Evolutionary conservation across 1,140 invertebrate species (phyloP), one percentile per base, ranked within the genome.

Genomic region (Phthorimaea operculella): DNA sequence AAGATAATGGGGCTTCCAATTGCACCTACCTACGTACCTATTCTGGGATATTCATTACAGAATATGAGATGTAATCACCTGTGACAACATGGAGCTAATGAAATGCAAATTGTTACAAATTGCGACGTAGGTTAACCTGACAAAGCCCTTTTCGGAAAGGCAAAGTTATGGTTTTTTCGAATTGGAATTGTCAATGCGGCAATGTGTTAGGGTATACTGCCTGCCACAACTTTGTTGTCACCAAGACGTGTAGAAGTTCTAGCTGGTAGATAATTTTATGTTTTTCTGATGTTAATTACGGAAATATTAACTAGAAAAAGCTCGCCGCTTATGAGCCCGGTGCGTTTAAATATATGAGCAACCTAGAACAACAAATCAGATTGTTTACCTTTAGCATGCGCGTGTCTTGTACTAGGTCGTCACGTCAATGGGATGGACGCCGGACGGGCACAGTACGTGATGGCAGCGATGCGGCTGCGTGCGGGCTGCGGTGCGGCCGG

Each of bases 121-220:
- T 39, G 36, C 36, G n/a, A 39, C 36, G 36, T 39, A 39, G 36
- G 36, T 39, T 39, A 39, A 39, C 36, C 36, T 39, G 36, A 39
- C 36, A 39, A 39, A 39, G 36, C 36, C 36, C 36, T 39, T 39
- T 39, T 39, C n/a, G 36, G 36, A 39, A 12, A 2, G 36, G 8
- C 8, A 39, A 39, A 39, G 36, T 39, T 39, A 39, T 39, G 36
- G 36, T 39, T 39, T 39, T 39, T 39, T 39, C 44, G 44, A 16
- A 47, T 47, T 47, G 44, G 44, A 47, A 47, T 47, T 47, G 44
- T 47, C 7, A 47, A 47, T 47, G 44, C 15, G 15, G 44, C 10
- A 47, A 47, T 47, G 15, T 47, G 8, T 47, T 47, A n/a, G n/a
- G n/a, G 44, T 15, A 16, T 16, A n/a, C 36, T 12, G 36, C 10